phyloP scores from a whole-genome alignment of 2,888 invertebrate species.

The Cybosia mesomella region DNA sequence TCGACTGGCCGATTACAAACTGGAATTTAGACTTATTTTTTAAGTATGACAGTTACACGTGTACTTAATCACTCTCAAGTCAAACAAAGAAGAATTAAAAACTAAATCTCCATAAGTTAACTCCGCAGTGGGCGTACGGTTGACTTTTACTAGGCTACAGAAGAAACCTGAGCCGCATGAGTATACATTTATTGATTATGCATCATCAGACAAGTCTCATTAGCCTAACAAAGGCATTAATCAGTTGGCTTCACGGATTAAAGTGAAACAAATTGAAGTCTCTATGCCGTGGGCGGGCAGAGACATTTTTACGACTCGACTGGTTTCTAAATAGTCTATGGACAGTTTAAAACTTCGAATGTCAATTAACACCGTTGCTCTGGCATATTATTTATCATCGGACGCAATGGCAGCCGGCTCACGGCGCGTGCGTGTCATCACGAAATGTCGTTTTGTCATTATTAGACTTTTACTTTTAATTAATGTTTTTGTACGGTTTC shows the following conservation, averaged over 20 bases:
- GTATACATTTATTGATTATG: constrained; percentile 72
- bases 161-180: constrained; percentile 49
- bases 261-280: constrained; percentile 80
- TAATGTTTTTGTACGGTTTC: constrained; percentile 44
- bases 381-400: constrained; percentile 61
- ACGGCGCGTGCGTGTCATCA: constrained; percentile 58
- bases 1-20: neutral
- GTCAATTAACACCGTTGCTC: constrained; percentile 71
- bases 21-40: neutral
- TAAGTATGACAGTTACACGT: constrained; percentile 17
- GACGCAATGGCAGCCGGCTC: constrained; percentile 58
- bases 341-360: constrained; percentile 58
- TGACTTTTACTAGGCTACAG: constrained; percentile 37
- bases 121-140: constrained; percentile 56
- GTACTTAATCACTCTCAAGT: constrained; percentile 6
- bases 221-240: constrained; percentile 78
- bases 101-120: constrained; percentile 51
- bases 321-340: constrained; percentile 56
- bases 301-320: constrained; percentile 71
- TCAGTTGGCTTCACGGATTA: constrained; percentile 78
- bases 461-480: constrained; percentile 40
- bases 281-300: constrained; percentile 67
- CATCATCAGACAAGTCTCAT: constrained; percentile 75
- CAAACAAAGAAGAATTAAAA: constrained; percentile 42
- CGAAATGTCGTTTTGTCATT: constrained; percentile 45